A percentile compares a stretch with the other conserved stretches of the same genome.
Evolutionary conservation across 1,140 invertebrate genomes (phyloP).

Genomic region (Belonocnema kinseyi): DNA sequence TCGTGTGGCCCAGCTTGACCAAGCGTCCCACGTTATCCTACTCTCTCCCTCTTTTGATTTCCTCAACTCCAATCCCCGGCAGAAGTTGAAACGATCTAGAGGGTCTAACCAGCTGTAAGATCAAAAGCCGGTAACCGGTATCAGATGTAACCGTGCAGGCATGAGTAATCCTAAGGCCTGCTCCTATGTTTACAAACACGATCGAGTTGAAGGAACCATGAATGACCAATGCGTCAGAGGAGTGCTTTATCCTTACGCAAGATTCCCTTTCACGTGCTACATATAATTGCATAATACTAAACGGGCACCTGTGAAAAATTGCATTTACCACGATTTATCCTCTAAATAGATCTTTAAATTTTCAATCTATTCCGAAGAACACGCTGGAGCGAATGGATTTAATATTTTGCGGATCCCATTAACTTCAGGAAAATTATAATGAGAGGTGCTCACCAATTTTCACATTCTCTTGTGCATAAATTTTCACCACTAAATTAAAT

Average conservation of each 20-base stretch:
- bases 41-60: slow-evolving; percentile 34
- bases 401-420: too few relatives aligned
- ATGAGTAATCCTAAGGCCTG: slow-evolving; percentile 65
- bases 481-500: too few relatives aligned
- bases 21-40: slow-evolving; percentile 30
- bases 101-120: slow-evolving; percentile 20
- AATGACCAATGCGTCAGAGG: slow-evolving; percentile 57
- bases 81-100: slow-evolving; percentile 12
- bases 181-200: slow-evolving; percentile 70
- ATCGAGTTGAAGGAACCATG: slow-evolving; percentile 65
- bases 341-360: too few relatives aligned
- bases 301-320: too few relatives aligned
- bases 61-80: slow-evolving; percentile 23
- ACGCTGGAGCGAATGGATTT: too few relatives aligned
- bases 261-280: not conserved
- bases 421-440: too few relatives aligned
- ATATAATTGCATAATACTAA: too few relatives aligned
- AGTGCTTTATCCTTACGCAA: not conserved
- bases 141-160: slow-evolving; percentile 53
- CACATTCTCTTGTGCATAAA: too few relatives aligned
- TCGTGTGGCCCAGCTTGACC: not conserved
- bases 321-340: too few relatives aligned
- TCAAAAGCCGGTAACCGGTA: slow-evolving; percentile 56
- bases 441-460: too few relatives aligned
- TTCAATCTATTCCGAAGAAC: too few relatives aligned